A percentile compares a stretch with the other conserved stretches of the same genome.
Conservation (phyloP, 2,113 vertebrate genomes). For the Dromas ardeola region DNA sequence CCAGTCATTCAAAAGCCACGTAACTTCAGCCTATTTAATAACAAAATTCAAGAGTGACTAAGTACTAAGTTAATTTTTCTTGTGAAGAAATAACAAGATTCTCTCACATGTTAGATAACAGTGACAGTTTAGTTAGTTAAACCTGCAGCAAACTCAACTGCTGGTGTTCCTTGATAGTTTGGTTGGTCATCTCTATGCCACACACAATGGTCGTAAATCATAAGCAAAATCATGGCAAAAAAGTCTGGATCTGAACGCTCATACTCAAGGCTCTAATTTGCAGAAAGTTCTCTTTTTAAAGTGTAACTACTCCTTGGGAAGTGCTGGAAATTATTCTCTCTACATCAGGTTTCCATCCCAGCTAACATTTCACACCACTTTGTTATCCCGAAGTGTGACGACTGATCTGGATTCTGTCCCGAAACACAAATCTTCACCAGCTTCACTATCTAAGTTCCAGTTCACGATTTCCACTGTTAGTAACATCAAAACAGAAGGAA, state of each 20-base stretch:
- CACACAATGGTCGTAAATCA: not conserved
- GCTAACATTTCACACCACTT: not conserved
- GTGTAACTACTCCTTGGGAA: not conserved
- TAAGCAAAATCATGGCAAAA: too few relatives aligned
- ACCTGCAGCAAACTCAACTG: not conserved
- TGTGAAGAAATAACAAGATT: not conserved
- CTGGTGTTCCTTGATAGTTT: not conserved
- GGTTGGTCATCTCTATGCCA: not conserved
- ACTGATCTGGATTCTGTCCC: not conserved
- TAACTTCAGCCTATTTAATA: not conserved
- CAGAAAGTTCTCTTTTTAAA: not conserved
- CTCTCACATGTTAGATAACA: not conserved
- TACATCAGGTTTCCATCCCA: not conserved
- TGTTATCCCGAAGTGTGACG: not conserved
- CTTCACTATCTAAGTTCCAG: not conserved
- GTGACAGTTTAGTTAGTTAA: not conserved
- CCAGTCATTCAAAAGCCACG: not conserved
- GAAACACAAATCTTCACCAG: not conserved
- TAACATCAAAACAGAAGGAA: not conserved
- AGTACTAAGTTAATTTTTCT: not conserved
- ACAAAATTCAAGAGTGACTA: not conserved
- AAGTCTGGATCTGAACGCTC: rapidly evolving
- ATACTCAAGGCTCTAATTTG: not conserved
- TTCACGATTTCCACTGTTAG: not conserved
- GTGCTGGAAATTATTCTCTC: not conserved